Percentiles rank a stretch among this genome's conserved stretches.
Conservation (phyloP, 2,113 vertebrate genomes). For the Lepus europaeus region DNA sequence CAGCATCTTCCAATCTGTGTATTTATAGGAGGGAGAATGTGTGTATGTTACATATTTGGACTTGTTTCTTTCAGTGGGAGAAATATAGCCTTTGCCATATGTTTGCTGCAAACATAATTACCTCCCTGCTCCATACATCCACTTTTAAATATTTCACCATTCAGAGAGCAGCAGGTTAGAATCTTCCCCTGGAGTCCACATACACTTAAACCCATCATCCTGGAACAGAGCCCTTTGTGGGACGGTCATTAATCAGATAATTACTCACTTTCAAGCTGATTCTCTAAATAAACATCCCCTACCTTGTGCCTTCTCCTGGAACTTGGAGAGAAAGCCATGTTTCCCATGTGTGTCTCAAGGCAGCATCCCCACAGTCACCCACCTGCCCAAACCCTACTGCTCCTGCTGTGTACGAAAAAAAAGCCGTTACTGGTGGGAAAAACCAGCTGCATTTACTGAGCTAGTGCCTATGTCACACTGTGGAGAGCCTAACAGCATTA, state of each 20-base stretch:
- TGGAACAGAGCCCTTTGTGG: conserved; percentile 39
- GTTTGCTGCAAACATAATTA: conserved; percentile 70
- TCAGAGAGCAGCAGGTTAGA: conserved; percentile 62
- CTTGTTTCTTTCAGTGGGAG: conserved; percentile 67
- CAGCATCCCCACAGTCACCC: no score
- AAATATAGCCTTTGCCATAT: conserved; percentile 80
- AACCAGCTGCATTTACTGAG: not conserved
- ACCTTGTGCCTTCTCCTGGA: not conserved
- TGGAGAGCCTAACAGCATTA: fast-evolving
- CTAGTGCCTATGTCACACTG: not conserved
- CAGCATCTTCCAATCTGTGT: conserved; percentile 67
- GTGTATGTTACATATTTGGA: conserved; percentile 65
- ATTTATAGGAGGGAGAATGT: conserved; percentile 69
- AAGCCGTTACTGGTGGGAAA: not conserved
- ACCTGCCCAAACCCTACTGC: fast-evolving
- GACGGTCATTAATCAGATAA: conserved; percentile 67
- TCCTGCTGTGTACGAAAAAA: not conserved
- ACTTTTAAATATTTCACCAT: conserved; percentile 64
- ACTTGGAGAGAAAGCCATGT: not conserved
- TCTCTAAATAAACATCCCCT: conserved; percentile 20
- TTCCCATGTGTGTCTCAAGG: not conserved
- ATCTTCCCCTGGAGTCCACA: conserved; percentile 57
- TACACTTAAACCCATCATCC: conserved; percentile 4
- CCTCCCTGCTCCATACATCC: conserved; percentile 49
- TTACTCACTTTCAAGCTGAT: conserved; percentile 41